Evolutionary conservation across 2,888 invertebrate species (phyloP), one percentile per base, ranked within the genome.

Genomic region (Cerastoderma edule): DNA sequence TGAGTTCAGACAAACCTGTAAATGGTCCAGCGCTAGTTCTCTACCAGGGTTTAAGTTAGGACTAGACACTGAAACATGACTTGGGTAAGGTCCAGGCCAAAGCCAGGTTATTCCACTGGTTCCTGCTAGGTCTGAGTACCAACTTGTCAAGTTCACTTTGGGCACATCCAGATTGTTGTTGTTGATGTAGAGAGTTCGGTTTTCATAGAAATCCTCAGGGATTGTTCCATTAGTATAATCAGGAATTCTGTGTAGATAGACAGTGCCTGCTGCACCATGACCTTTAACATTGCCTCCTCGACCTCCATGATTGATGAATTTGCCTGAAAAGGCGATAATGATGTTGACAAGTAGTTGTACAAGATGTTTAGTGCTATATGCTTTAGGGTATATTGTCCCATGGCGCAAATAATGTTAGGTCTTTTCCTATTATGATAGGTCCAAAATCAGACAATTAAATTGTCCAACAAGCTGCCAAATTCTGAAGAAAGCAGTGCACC

Each of bases 201-300:
- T 88, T 50, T 81, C 73, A 28, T 28, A n/a, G 67, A 80, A 85
- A 24, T 44, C 63, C 3, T 65, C 60, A 8, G 83, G 75, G n/a
- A 72, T 39, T 24, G 67, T 35, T 44, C 78, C 80, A 56, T 56
- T 60, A 3, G 44, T 54, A 6, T 65, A 50, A 10, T 72, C 78
- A 16, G 86, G 85, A 27, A 88, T 69, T 50, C 69, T 80, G 72
- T 89, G 87, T 16, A 87, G 65, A 75, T 89, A 89, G 39, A 86
- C 74, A 0, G 89, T 86, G 8, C 89, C 89, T 16, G 89, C 75
- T 1, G 86, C 88, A 8, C 89, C 89, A 64, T 83, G 75, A 71
- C 87, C 87, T 10, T 79, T 80, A 22, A 57, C 27, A 8, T 22
- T 54, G 19, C 86, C 85, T 57, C 85, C 85, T 8, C 64, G 28